Percentiles rank a stretch among this genome's conserved stretches.
Evolutionary conservation across 2,888 invertebrate species (phyloP).

Genomic region (Neria commutata): DNA sequence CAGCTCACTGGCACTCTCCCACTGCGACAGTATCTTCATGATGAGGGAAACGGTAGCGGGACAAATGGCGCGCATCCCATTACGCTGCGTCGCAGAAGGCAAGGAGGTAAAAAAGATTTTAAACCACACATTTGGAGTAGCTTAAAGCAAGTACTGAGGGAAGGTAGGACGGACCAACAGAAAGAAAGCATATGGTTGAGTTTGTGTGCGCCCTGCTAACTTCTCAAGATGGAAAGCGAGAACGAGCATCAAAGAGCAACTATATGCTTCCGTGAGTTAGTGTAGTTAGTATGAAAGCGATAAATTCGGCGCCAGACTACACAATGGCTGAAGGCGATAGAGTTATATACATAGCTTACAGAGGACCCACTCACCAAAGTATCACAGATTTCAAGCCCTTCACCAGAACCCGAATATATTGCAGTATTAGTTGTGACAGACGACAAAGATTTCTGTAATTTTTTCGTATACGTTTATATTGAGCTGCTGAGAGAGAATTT

Average conservation of each 20-base stretch:
- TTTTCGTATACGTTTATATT: constrained; percentile 34
- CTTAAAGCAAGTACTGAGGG: no score
- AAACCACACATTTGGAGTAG: no score
- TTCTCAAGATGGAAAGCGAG: no score
- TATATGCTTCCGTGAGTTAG: no score
- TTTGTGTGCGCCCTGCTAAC: no score
- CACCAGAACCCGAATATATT: constrained; percentile 59
- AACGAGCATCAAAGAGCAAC: no score
- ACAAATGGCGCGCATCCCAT: constrained; percentile 68
- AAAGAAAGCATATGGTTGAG: no score
- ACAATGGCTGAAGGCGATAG: background rate
- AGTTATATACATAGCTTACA: background rate
- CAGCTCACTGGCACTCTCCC: constrained; percentile 59
- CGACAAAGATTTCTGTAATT: constrained; percentile 60
- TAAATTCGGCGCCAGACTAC: no score
- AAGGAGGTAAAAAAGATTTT: no score
- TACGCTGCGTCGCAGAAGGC: no score
- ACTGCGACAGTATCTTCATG: constrained; percentile 63
- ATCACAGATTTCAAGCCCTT: constrained; percentile 60
- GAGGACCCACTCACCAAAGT: constrained; percentile 58
- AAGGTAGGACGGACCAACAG: no score
- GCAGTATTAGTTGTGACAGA: constrained; percentile 54
- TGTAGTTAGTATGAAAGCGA: no score
- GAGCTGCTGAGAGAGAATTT: constrained; percentile 14
- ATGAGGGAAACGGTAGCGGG: constrained; percentile 68